Base-by-base conservation (phyloP, 53 echinoderm and acorn worm genomes). In the Henricia sp. region DNA sequence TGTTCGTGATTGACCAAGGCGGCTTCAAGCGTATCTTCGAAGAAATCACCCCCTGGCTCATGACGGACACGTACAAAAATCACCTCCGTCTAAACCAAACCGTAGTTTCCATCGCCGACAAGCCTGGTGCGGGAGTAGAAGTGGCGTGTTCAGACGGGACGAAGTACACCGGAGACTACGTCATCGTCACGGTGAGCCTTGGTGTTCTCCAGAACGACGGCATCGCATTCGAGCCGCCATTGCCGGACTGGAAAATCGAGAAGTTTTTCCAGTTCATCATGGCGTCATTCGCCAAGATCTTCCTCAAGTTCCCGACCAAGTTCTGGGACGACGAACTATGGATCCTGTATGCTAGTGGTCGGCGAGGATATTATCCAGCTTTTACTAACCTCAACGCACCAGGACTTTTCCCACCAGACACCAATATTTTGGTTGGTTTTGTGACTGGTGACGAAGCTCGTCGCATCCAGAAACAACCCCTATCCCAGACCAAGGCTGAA, bases 171-270 rank as follows among this genome's bases (percentile, higher is more conserved):
- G 86, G 74, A 30, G 63, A 74, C 14, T 65, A 62, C 17, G 67
- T 51, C 20, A 20, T 86, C 17, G 66, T n/a, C n/a, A n/a, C n/a
- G n/a, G n/a, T n/a, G n/a, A n/a, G n/a, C n/a, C n/a, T n/a, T n/a
- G n/a, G n/a, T n/a, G n/a, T n/a, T n/a, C n/a, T n/a, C n/a, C n/a
- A n/a, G n/a, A n/a, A n/a, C n/a, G n/a, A n/a, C n/a, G 19, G 62
- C 17, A 57, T 86, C 0, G 8, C 17, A 44, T 86, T 86, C 56
- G 35, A 6, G n/a, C 86, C 86, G 12, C 13, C 34, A 2, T 60
- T 86, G 3, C 86, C 86, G 17, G 76, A 72, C 2, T 86, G 86
- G 86, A 86, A 86, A 48, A 65, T 74, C 27, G 42, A 62, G 53
- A 64, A 59, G 16, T 58, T 86, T 39, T 62, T 39, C 12, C 86